Conservation (phyloP, 2,113 vertebrate species). For the Oncorhynchus tshawytscha region DNA sequence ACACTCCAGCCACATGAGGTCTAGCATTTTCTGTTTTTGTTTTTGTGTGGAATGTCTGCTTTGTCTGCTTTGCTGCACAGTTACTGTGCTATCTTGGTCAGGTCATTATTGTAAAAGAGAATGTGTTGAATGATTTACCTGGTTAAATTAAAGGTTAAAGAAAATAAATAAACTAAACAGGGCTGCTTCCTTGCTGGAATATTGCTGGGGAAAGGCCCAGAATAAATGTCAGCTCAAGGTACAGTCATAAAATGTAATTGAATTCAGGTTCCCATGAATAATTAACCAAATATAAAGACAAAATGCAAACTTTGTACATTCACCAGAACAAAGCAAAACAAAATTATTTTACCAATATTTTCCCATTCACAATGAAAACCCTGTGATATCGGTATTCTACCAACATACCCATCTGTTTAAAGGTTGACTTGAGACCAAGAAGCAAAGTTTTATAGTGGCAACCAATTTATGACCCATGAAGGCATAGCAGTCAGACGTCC, state of each 20-base stretch:
- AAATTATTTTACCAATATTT: not conserved
- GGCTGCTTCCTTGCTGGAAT: not conserved
- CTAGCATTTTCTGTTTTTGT: too few relatives aligned
- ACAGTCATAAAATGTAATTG: not conserved
- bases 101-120: too few relatives aligned
- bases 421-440: not conserved
- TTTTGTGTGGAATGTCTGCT: too few relatives aligned
- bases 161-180: too few relatives aligned
- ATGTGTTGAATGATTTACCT: too few relatives aligned
- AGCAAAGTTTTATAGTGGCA: constrained; percentile 2
- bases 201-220: not conserved
- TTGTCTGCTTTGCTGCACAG: too few relatives aligned
- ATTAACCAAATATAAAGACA: constrained; percentile 3
- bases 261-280: constrained; percentile 27
- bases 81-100: too few relatives aligned
- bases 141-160: too few relatives aligned
- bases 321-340: not conserved
- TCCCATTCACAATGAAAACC: not conserved
- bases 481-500: too few relatives aligned
- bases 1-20: too few relatives aligned
- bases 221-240: not conserved
- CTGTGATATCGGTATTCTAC: not conserved
- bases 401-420: not conserved
- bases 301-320: not conserved
- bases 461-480: not conserved